These are phyloP conservation scores for Virgularia gustaviana DNA, from an alignment of 92 coral and sea anemone species.

Conservation along the genomic window DNA sequence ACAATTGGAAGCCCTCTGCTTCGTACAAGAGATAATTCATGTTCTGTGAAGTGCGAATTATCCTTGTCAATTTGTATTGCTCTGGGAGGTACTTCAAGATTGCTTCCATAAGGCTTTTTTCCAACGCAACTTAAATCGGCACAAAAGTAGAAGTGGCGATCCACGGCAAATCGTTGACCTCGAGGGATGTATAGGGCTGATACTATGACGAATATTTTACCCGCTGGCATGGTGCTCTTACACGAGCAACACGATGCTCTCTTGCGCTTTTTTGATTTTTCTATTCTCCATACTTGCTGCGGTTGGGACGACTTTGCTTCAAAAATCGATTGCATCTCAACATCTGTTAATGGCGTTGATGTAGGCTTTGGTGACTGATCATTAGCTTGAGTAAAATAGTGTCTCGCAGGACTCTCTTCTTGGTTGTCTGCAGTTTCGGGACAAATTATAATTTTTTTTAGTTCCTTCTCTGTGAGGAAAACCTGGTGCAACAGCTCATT, in stretches of 20 bases:
- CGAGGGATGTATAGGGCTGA: neutral
- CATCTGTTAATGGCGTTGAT: neutral
- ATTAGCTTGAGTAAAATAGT: neutral
- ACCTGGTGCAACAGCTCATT: slow-evolving; percentile 4
- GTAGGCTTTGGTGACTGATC: neutral
- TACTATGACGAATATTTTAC: neutral
- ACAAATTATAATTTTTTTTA: neutral
- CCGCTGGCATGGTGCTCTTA: slow-evolving; percentile 24
- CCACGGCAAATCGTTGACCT: slow-evolving; percentile 36
- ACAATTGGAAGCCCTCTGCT: slow-evolving; percentile 38
- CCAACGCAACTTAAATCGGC: slow-evolving; percentile 14
- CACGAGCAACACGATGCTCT: slow-evolving; percentile 10
- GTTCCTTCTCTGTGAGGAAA: neutral
- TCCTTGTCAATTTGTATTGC: slow-evolving; percentile 25
- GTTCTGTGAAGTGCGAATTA: slow-evolving; percentile 7
- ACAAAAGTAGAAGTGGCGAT: slow-evolving; percentile 28
- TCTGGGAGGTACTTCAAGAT: slow-evolving; percentile 29
- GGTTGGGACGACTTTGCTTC: slow-evolving; percentile 5
- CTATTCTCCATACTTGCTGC: slow-evolving; percentile 1
- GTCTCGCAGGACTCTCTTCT: neutral
- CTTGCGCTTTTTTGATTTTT: neutral
- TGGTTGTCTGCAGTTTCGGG: neutral
- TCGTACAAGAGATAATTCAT: slow-evolving; percentile 13
- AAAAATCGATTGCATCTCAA: slow-evolving; percentile 3
- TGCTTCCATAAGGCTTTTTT: slow-evolving; percentile 35